phyloP scores from a whole-genome alignment of 2,797 vertebrate genomes.

The Acrossocheilus fasciatus region DNA sequence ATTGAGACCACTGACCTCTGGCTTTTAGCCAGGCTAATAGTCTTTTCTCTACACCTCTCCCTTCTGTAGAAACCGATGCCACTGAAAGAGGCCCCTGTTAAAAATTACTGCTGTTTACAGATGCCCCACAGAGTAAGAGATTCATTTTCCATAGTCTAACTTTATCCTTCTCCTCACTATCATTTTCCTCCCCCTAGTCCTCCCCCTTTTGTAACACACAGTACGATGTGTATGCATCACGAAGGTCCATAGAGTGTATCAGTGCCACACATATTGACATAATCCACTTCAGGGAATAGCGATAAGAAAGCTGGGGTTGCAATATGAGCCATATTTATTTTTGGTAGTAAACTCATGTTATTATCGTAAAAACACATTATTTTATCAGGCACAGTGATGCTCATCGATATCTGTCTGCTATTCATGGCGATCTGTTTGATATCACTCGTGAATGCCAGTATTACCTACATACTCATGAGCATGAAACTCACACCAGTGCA shows the following conservation, averaged over 20 bases:
- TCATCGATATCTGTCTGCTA: constrained; percentile 56
- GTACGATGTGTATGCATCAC: constrained; percentile 56
- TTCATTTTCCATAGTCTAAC: constrained; percentile 73
- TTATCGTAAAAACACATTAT: constrained; percentile 47
- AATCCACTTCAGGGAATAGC: constrained; percentile 29
- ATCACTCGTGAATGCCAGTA: constrained; percentile 57
- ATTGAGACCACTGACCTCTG: constrained; percentile 56
- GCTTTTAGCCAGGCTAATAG: constrained; percentile 73
- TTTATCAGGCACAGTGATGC: constrained; percentile 48
- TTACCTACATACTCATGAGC: constrained; percentile 57
- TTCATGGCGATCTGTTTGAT: constrained; percentile 57
- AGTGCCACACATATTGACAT: constrained; percentile 25
- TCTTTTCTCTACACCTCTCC: constrained; percentile 81
- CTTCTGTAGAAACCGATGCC: constrained; percentile 79
- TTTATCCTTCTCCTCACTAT: constrained; percentile 77
- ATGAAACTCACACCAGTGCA: constrained; percentile 59
- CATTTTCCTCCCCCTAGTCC: constrained; percentile 65
- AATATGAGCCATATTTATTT: constrained; percentile 64
- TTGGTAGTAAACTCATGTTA: constrained; percentile 50
- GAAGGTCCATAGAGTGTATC: constrained; percentile 48
- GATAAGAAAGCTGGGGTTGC: constrained; percentile 56
- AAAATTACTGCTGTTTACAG: constrained; percentile 85
- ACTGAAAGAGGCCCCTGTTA: constrained; percentile 82
- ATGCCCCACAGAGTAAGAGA: constrained; percentile 83
- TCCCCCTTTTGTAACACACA: constrained; percentile 57